Base-by-base conservation (phyloP, 2,888 invertebrate species). In the Heliconius charithonia region DNA sequence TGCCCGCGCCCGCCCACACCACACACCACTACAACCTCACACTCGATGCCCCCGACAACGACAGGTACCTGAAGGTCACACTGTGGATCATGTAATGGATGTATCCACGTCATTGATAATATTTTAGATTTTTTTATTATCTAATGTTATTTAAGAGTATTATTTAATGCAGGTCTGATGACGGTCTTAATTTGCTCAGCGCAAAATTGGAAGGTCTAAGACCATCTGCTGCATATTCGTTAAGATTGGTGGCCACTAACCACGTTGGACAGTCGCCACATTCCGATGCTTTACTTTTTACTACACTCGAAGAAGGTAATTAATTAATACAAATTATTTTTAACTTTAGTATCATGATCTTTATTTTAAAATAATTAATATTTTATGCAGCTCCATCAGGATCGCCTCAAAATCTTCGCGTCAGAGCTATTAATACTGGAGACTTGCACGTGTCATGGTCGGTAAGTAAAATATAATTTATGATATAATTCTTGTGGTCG, bases 221-320 rank as follows among this genome's bases (percentile, higher is more conserved):
- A 77, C 97, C 97, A 0, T 97, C 97, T 2, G 96, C 96, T 7
- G 95, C 96, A 6, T 97, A 97, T 87, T 96, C 96, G 62, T 94
- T 97, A 83, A 94, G 97, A 6, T 93, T 97, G 75, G 91, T 96
- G 73, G 97, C 97, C 1, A 95, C 96, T 80, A 97, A 97, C 89
- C 96, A 96, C 83, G 96, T 97, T 27, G 97, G 97, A 22, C 94
- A 95, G 72, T 97, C 97, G 78, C 93, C 96, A n/a, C 96, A 96
- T n/a, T 97, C 97, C 19, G 96, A 96, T 63, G 94, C 96, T 0
- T 92, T 96, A 7, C 93, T 96, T 19, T 96, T 97, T 62, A 96
- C 96, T 82, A 97, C 97, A 1, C 95, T 97, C 80, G 97, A 97
- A 88, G 97, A 97, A 95, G 97, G 97, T 97, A 87, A 32, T 22